A percentile compares a stretch with the other conserved stretches of the same genome.
phyloP scores from a whole-genome alignment of 92 coral and sea anemone genomes.

The Scolanthus callimorphus region DNA sequence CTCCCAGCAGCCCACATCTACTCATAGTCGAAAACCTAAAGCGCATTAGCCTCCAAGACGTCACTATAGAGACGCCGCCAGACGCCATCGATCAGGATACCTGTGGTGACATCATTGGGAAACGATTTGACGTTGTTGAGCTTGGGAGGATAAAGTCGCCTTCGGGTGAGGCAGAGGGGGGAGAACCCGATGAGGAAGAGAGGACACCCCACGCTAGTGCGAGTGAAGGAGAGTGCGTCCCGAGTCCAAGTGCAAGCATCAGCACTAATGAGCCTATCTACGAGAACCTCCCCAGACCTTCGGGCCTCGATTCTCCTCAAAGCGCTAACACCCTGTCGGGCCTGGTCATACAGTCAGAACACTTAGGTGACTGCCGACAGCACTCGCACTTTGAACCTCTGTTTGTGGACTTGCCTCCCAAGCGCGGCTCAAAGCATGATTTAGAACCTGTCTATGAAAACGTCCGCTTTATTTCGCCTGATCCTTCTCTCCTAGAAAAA shows the following conservation, averaged over 20 bases:
- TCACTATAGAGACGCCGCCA: too few species aligned
- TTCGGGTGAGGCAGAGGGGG: neutral
- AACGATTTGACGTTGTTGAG: too few species aligned
- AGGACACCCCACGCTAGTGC: too few species aligned
- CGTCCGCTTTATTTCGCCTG: conserved; percentile 9
- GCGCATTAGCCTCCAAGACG: neutral
- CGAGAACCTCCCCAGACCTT: conserved; percentile 5
- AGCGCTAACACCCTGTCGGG: conserved; percentile 7
- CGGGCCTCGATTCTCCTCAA: neutral
- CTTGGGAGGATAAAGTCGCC: too few species aligned
- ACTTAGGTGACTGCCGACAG: neutral
- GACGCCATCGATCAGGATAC: too few species aligned
- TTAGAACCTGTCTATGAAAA: conserved; percentile 25
- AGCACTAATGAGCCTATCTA: conserved; percentile 18
- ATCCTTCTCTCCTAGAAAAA: neutral
- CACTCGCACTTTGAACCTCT: conserved; percentile 9
- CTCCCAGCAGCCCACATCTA: too few species aligned
- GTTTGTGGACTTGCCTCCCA: conserved; percentile 31
- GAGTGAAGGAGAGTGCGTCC: too few species aligned
- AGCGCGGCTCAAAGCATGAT: conserved; percentile 16
- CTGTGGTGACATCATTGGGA: too few species aligned
- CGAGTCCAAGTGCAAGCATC: too few species aligned
- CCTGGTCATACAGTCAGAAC: conserved; percentile 7
- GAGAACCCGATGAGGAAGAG: neutral
- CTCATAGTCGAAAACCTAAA: neutral